phyloP scores from a whole-genome alignment of 2,888 invertebrate species.

The Luperina testacea region DNA sequence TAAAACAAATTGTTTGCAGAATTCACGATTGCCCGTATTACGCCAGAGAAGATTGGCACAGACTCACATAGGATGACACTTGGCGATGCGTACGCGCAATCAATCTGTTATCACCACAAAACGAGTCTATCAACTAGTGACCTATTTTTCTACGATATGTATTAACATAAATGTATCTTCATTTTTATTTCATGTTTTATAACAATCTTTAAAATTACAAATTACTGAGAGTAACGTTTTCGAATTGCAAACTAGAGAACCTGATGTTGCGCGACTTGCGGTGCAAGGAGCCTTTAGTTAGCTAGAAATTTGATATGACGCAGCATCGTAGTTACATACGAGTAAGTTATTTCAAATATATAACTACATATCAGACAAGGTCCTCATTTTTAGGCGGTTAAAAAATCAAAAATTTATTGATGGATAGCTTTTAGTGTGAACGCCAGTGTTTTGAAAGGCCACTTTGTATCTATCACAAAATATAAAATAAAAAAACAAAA shows the following conservation, averaged over 20 bases:
- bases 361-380: too few relatives aligned
- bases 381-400: too few relatives aligned
- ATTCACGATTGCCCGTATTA: background rate
- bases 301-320: too few relatives aligned
- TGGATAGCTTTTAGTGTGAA: background rate
- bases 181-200: slow-evolving; percentile 11
- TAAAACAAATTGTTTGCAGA: background rate
- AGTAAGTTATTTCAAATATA: too few relatives aligned
- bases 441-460: background rate
- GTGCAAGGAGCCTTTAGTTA: too few relatives aligned
- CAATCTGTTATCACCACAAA: slow-evolving; percentile 40
- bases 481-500: background rate
- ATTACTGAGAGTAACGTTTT: background rate
- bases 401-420: background rate
- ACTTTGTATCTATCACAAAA: background rate
- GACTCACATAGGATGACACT: slow-evolving; percentile 5
- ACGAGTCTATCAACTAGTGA: slow-evolving; percentile 34
- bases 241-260: background rate
- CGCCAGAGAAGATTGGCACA: slow-evolving; percentile 18
- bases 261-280: too few relatives aligned
- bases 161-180: background rate
- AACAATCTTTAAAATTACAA: slow-evolving; percentile 1
- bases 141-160: slow-evolving; percentile 43
- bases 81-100: slow-evolving; percentile 26
- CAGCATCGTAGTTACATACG: too few relatives aligned